Conservation (phyloP, 2,888 invertebrate species). For the Byasa hedistus region DNA sequence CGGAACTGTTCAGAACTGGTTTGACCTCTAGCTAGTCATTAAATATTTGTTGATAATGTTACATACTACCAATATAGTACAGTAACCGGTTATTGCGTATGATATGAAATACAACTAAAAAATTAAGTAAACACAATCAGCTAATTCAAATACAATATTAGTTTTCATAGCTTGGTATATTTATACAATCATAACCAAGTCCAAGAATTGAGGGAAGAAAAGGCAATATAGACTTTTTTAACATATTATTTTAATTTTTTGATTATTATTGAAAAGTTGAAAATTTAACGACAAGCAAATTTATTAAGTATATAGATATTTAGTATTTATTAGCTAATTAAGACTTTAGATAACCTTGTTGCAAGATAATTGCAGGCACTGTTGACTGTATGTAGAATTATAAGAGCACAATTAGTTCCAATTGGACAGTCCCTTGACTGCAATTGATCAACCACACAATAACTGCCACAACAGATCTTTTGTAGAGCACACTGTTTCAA, state of each 20-base stretch:
- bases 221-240: too few relatives aligned
- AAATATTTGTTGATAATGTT: conserved; percentile 47
- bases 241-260: too few relatives aligned
- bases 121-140: not conserved
- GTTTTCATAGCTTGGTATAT: not conserved
- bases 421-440: conserved; percentile 46
- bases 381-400: conserved; percentile 26
- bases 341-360: conserved; percentile 6
- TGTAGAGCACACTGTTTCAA: not conserved
- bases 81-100: not conserved
- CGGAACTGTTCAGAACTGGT: conserved; percentile 57
- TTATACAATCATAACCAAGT: not conserved
- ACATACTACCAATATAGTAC: not conserved
- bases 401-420: conserved; percentile 59
- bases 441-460: conserved; percentile 35
- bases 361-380: conserved; percentile 29
- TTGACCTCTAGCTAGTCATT: conserved; percentile 62
- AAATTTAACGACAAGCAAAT: too few relatives aligned
- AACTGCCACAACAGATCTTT: conserved; percentile 18
- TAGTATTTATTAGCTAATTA: too few relatives aligned
- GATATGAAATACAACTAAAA: not conserved
- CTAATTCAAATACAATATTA: not conserved
- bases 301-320: too few relatives aligned
- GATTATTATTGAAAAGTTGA: too few relatives aligned
- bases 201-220: not conserved